phyloP scores from a whole-genome alignment of 2,113 vertebrate genomes.

The Macaca mulatta region DNA sequence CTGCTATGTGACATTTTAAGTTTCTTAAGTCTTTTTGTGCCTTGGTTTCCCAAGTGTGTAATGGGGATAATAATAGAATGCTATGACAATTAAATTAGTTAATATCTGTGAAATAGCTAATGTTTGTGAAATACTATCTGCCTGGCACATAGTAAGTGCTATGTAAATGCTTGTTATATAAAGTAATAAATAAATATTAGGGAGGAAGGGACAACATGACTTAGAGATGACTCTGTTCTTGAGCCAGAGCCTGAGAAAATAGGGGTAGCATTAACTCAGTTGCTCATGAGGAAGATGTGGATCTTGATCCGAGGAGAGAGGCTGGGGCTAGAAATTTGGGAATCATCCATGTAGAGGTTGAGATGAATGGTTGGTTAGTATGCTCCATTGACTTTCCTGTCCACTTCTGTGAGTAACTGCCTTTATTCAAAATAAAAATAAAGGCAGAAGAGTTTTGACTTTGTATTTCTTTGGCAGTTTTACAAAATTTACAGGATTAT shows the following conservation, averaged over 20 bases:
- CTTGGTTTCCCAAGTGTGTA: slow-evolving; percentile 2
- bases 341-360: neutral
- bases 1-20: neutral
- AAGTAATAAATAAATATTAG: neutral
- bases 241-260: neutral
- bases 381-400: neutral
- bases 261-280: too few relatives aligned
- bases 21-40: neutral
- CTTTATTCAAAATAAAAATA: neutral
- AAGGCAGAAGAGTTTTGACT: neutral
- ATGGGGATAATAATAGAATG: neutral
- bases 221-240: neutral
- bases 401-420: neutral
- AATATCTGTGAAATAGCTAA: neutral
- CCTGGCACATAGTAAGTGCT: neutral
- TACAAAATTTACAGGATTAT: neutral
- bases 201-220: neutral
- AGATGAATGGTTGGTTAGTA: neutral
- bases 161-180: neutral
- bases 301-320: neutral
- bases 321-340: neutral
- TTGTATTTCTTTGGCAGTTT: neutral
- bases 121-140: neutral
- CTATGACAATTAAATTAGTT: neutral
- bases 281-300: neutral